phyloP scores from a whole-genome alignment of 2,797 vertebrate genomes.

The Gambelia wislizenii region DNA sequence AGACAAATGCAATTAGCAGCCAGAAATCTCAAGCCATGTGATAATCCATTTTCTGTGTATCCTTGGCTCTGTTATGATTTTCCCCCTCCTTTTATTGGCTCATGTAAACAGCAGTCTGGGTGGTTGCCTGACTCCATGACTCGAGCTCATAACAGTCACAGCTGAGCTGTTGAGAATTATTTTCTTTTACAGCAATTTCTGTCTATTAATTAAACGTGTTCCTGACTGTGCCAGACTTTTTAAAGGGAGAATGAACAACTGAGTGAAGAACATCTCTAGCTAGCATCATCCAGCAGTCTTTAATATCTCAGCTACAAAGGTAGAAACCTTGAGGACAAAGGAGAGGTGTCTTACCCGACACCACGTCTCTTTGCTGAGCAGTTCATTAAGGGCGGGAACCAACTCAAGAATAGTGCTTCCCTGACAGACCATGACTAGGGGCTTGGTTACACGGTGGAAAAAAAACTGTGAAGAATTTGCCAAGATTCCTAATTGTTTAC shows the following conservation, averaged over 20 bases:
- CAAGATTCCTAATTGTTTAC: no score
- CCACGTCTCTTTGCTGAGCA: not conserved
- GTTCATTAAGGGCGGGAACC: not conserved
- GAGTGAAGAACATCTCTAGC: not conserved
- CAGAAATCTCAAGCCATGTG: not conserved
- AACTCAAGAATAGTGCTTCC: not conserved
- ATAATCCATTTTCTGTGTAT: conserved; percentile 5
- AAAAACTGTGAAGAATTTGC: no score
- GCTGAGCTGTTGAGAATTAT: not conserved
- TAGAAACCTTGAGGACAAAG: not conserved
- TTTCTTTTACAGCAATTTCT: not conserved
- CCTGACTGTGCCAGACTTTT: conserved; percentile 15
- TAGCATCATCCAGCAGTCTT: not conserved
- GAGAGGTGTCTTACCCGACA: not conserved
- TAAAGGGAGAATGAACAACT: conserved; percentile 1
- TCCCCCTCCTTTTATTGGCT: not conserved
- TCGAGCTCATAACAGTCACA: conserved; percentile 10
- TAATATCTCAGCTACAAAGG: conserved; percentile 11
- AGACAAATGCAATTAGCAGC: conserved; percentile 23
- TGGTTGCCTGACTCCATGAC: not conserved
- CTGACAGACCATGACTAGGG: not conserved
- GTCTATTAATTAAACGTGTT: not conserved
- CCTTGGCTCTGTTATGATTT: not conserved
- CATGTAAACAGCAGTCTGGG: not conserved
- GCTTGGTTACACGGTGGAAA: no score